phyloP scores from a whole-genome alignment of 2,113 vertebrate genomes.

The Cacatua alba region DNA sequence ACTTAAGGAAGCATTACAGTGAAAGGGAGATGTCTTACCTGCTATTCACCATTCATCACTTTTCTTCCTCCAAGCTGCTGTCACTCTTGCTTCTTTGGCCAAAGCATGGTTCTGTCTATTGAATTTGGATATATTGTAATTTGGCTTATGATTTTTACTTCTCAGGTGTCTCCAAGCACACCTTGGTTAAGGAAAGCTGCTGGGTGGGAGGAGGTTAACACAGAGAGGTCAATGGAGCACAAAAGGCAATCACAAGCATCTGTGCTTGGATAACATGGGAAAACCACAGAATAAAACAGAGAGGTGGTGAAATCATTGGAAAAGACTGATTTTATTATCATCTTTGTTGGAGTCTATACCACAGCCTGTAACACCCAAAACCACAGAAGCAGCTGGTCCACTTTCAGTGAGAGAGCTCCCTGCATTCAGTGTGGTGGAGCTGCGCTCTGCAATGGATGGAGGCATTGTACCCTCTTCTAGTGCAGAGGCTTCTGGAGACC shows the following conservation, averaged over 20 bases:
- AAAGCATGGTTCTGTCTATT: not conserved
- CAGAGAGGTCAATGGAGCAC: not conserved
- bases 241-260: not conserved
- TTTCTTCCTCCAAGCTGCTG: not conserved
- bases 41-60: not conserved
- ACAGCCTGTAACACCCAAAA: not conserved
- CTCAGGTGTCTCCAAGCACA: not conserved
- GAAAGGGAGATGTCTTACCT: not conserved
- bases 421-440: not conserved
- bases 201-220: not conserved
- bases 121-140: not conserved
- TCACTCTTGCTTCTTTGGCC: not conserved
- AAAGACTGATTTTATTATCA: not conserved
- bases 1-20: not conserved
- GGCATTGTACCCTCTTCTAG: not conserved
- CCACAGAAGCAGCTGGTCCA: not conserved
- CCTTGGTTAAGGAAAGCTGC: not conserved
- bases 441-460: not conserved
- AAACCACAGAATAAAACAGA: conserved; percentile 32
- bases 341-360: not conserved
- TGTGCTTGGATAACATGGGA: not conserved
- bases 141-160: not conserved
- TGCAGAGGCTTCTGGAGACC: not conserved
- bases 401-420: not conserved
- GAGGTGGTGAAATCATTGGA: conserved; percentile 27